Percentiles rank a stretch among this genome's conserved stretches.
phyloP scores from a whole-genome alignment of 2,113 vertebrate genomes.

The Silurus glanis region DNA sequence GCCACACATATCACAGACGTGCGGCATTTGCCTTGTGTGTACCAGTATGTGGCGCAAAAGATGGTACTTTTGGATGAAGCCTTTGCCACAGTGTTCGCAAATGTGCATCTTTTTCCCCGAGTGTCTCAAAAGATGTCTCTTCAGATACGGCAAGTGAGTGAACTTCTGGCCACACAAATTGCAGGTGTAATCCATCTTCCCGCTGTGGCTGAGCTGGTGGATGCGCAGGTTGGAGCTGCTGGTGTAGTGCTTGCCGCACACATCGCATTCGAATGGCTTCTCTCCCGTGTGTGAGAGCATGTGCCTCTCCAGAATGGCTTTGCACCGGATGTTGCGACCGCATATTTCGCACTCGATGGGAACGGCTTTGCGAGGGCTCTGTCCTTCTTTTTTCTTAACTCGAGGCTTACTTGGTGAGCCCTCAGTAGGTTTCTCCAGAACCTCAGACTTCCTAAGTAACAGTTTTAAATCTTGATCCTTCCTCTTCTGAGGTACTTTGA shows the following conservation, averaged over 20 bases:
- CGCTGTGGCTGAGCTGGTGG: slow-evolving; percentile 42
- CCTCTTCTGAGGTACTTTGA: neutral
- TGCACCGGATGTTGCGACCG: neutral
- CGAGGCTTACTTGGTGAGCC: neutral
- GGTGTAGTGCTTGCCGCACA: slow-evolving; percentile 34
- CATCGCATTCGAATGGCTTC: slow-evolving; percentile 31
- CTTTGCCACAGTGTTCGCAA: slow-evolving; percentile 65
- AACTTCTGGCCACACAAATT: slow-evolving; percentile 30
- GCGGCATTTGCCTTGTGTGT: slow-evolving; percentile 63
- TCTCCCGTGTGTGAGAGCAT: slow-evolving; percentile 32
- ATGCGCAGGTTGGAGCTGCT: slow-evolving; percentile 34
- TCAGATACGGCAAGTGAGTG: slow-evolving; percentile 25
- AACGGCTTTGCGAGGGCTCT: too few species aligned
- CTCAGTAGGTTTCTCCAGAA: neutral
- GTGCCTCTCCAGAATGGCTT: slow-evolving; percentile 24
- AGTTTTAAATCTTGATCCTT: neutral
- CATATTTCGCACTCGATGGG: slow-evolving; percentile 26
- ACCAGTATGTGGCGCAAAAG: slow-evolving; percentile 65
- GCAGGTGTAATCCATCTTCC: slow-evolving; percentile 34
- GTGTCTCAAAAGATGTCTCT: slow-evolving; percentile 72
- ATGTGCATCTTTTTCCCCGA: slow-evolving; percentile 64
- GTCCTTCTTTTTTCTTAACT: neutral
- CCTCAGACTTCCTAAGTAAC: neutral
- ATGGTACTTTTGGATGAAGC: slow-evolving; percentile 67
- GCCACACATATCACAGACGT: slow-evolving; percentile 64